phyloP scores from a whole-genome alignment of 2,888 invertebrate genomes.

The Conus canariensis region DNA sequence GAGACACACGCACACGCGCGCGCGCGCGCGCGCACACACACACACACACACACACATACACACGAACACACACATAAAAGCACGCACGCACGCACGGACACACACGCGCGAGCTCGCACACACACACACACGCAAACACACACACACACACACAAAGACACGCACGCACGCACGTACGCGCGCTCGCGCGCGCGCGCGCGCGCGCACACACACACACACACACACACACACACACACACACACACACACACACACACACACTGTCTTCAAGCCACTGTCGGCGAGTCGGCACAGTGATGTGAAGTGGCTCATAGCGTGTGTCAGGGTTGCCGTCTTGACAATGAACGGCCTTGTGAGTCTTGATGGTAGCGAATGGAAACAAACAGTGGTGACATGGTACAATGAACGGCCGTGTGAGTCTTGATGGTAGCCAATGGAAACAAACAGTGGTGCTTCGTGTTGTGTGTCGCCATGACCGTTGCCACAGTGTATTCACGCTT shows the following conservation, averaged over 20 bases:
- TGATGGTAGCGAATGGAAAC: no score
- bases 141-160: not conserved
- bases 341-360: no score
- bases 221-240: constrained; percentile 14
- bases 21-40: not conserved
- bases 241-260: constrained; percentile 22
- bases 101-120: not conserved
- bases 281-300: no score
- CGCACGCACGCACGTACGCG: not conserved
- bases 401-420: no score
- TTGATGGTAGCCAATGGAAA: no score
- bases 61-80: not conserved
- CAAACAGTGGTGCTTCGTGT: no score
- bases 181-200: constrained; percentile 6
- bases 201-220: constrained; percentile 17
- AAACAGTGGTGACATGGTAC: no score
- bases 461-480: no score
- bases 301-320: no score
- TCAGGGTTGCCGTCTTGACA: no score
- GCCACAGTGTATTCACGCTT: no score
- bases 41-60: not conserved
- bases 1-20: not conserved
- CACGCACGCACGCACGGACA: not conserved
- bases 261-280: not conserved
- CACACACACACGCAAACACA: not conserved